phyloP scores from a whole-genome alignment of 23 tunicate genomes.

The Styela clava region DNA sequence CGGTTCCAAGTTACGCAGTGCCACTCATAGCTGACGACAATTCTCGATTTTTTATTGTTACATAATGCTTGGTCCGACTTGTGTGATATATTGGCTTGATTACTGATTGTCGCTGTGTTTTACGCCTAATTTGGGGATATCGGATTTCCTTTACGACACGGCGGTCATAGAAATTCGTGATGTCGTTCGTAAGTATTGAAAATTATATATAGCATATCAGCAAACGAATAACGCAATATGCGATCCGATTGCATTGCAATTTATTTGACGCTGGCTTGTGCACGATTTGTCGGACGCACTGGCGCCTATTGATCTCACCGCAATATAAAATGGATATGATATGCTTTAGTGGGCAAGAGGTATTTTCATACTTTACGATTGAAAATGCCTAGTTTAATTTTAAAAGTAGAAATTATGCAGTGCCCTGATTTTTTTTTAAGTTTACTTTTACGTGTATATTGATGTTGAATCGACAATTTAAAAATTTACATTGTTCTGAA shows the following conservation, averaged over 20 bases:
- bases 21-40: too few relatives aligned
- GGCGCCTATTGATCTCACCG: neutral
- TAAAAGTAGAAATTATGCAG: too few relatives aligned
- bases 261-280: neutral
- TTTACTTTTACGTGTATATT: too few relatives aligned
- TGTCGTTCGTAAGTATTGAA: neutral
- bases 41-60: too few relatives aligned
- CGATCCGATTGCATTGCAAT: neutral
- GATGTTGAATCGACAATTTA: too few relatives aligned
- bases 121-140: neutral
- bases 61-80: neutral
- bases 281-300: neutral
- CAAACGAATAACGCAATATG: neutral
- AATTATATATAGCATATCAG: neutral
- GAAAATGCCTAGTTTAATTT: too few relatives aligned
- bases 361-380: neutral
- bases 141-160: neutral
- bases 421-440: too few relatives aligned
- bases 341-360: neutral
- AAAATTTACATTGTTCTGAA: too few relatives aligned
- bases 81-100: neutral
- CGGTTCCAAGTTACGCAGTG: too few relatives aligned
- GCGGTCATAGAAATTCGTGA: neutral
- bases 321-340: neutral
- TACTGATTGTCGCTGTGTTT: neutral